Base-by-base conservation (phyloP, 1,140 invertebrate genomes). In the Trachymyrmex septentrionalis region DNA sequence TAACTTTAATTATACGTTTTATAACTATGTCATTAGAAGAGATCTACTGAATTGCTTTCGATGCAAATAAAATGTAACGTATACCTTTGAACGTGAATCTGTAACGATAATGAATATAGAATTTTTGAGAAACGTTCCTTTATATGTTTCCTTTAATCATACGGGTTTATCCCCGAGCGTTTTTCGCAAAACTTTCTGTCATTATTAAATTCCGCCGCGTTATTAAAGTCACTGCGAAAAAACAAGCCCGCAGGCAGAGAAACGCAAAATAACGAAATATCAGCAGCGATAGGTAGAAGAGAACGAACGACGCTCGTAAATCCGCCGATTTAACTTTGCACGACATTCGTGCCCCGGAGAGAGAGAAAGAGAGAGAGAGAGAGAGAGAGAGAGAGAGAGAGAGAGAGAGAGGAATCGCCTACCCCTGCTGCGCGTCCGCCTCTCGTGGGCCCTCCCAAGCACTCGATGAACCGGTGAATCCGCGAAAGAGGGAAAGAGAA, bases 401-500 rank as follows among this genome's bases (percentile, higher is more conserved):
- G 27, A 76, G 69, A 55, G 27, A 76, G 69, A 55, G 61, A 59
- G 30, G 44, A 80, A n/a, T n/a, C 30, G 21, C 34, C 48, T 78
- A 53, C 61, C 53, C 44, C 27, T 38, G n/a, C 85, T 82, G 64
- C 80, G 55, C 38, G 19, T 24, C 27, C 44, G 38, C 50, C 67
- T 84, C 67, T 75, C 66, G n/a, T 67, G 50, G 61, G 73, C 61
- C 76, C 82, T 85, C 82, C 66, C 82, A 61, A 85, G 59, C 9
- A 76, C 50, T 86, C 89, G 89, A 90, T 90, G 84, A 90, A 91
- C 77, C 86, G 81, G 87, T 85, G 85, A 88, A 91, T 86, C 87
- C 82, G 66, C 72, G 81, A 85, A 69, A 76, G 81, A 86, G 73
- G 85, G 88, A 89, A 90, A 75, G 80, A 88, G 88, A 94, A 93